These are phyloP conservation scores for Malacoctenus gilli DNA, from an alignment of 2,797 vertebrate species.

Conservation along the genomic window DNA sequence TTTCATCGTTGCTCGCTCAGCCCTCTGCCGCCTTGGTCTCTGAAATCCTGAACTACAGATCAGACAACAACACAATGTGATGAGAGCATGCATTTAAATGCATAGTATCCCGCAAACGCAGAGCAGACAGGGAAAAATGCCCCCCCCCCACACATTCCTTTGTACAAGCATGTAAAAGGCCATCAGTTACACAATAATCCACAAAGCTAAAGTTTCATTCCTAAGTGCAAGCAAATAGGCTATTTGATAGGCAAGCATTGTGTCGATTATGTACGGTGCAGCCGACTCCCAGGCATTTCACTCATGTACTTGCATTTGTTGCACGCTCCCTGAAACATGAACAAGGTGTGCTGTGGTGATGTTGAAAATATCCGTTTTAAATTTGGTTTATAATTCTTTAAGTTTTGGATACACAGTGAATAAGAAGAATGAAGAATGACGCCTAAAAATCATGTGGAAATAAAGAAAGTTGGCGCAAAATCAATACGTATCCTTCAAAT, in stretches of 20 bases:
- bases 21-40: conserved; percentile 15
- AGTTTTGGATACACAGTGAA: no score
- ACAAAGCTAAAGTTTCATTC: conserved; percentile 44
- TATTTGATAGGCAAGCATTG: conserved; percentile 2
- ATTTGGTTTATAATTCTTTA: no score
- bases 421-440: no score
- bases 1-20: conserved; percentile 27
- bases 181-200: conserved; percentile 59
- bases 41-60: conserved; percentile 24
- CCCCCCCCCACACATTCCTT: conserved; percentile 31
- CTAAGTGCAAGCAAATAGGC: conserved; percentile 14
- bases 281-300: conserved; percentile 11
- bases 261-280: conserved; percentile 8
- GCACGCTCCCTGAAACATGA: not conserved
- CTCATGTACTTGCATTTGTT: not conserved
- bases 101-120: not conserved
- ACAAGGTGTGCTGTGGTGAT: not conserved
- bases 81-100: conserved; percentile 1
- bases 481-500: not conserved
- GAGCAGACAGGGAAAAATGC: conserved; percentile 11
- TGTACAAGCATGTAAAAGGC: conserved; percentile 34
- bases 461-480: not conserved
- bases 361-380: no score
- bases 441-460: no score
- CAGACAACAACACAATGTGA: not conserved